Conservation (phyloP, 1,140 invertebrate genomes). For the Penaeus vannamei region DNA sequence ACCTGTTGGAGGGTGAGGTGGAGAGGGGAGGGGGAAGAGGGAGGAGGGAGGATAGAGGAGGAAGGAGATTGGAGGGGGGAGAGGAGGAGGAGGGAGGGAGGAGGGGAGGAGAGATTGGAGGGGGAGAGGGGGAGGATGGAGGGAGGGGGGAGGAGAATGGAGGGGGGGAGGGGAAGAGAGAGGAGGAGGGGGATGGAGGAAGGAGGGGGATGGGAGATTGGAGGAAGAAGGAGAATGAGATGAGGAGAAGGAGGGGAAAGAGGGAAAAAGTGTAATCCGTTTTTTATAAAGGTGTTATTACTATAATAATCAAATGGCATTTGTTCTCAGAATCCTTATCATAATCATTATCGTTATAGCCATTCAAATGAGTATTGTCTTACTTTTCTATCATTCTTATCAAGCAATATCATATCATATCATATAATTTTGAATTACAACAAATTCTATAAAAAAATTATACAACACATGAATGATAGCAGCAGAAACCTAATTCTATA, state of each 20-base stretch:
- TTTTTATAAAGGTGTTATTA: not conserved
- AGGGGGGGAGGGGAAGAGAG: not conserved
- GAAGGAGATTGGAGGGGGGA: not conserved
- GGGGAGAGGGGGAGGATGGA: not conserved
- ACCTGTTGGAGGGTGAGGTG: conserved; percentile 70
- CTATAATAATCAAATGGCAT: not conserved
- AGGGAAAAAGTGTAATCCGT: not conserved
- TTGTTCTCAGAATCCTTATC: too few relatives aligned
- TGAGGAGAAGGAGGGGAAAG: not conserved
- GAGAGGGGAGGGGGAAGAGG: not conserved
- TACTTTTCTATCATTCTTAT: too few relatives aligned
- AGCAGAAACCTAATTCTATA: too few relatives aligned
- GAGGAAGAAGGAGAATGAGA: not conserved
- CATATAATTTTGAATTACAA: too few relatives aligned
- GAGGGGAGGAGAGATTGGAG: not conserved
- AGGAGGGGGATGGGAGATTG: not conserved
- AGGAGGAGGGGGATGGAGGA: not conserved
- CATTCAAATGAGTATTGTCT: too few relatives aligned
- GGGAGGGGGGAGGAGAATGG: not conserved
- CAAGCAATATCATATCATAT: too few relatives aligned
- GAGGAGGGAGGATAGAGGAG: not conserved
- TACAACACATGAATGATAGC: too few relatives aligned
- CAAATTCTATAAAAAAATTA: too few relatives aligned
- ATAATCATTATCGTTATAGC: too few relatives aligned
- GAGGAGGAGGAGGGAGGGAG: not conserved